A percentile compares a stretch with the other conserved stretches of the same genome.
phyloP scores from a whole-genome alignment of 2,888 invertebrate genomes.

The Rotaria sp. region DNA sequence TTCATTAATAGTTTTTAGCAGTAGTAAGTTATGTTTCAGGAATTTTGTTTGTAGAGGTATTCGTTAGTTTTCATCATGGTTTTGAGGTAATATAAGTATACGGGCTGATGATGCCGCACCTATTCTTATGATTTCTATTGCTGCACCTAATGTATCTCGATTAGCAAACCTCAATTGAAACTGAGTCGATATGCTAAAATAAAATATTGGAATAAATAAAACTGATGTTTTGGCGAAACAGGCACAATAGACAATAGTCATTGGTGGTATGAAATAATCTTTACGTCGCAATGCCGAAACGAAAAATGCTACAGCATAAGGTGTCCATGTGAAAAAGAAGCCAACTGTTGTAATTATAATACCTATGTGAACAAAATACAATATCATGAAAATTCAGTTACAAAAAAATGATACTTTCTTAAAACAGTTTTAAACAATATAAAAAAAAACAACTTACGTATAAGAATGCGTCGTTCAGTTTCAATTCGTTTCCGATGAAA shows the following conservation, averaged over 20 bases:
- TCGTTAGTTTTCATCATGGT: background rate
- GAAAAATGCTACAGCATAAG: background rate
- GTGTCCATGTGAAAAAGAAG: slow-evolving; percentile 1
- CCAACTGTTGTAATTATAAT: background rate
- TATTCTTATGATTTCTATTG: background rate
- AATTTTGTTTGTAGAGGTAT: background rate
- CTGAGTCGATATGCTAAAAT: background rate
- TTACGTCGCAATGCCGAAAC: background rate
- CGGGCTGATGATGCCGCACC: no score
- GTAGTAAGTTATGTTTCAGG: background rate
- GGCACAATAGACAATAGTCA: background rate
- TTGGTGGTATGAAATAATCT: background rate
- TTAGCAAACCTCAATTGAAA: background rate
- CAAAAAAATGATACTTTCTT: background rate
- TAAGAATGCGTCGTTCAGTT: background rate
- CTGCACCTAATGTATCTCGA: background rate
- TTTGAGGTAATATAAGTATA: background rate
- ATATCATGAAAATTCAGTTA: no score
- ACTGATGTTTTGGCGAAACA: background rate
- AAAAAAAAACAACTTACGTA: background rate
- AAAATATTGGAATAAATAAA: background rate
- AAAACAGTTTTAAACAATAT: background rate
- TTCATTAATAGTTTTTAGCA: no score
- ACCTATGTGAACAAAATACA: background rate
- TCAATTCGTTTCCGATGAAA: background rate